A percentile compares a stretch with the other conserved stretches of the same genome.
These are phyloP conservation scores for Mohoua ochrocephala DNA, from an alignment of 2,113 vertebrate species.

Conservation along the genomic window DNA sequence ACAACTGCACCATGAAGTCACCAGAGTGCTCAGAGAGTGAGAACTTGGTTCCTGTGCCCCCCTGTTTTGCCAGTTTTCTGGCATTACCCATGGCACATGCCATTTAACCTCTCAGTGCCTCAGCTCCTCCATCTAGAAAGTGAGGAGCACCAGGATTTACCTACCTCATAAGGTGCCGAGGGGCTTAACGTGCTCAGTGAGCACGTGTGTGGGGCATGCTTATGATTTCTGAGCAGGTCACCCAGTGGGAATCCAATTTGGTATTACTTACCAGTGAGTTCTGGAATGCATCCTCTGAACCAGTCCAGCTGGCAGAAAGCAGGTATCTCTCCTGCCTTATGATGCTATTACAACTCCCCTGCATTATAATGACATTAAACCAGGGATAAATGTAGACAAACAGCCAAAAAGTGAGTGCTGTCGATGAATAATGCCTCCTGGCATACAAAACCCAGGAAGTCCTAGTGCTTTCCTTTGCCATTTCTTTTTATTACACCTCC, in stretches of 20 bases:
- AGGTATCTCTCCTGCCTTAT: not conserved
- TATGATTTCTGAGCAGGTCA: not conserved
- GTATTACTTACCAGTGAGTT: not conserved
- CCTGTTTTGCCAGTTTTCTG: not conserved
- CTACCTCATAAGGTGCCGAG: not conserved
- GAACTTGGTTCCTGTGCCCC: not conserved
- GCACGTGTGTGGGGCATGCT: accelerated
- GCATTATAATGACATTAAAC: not conserved
- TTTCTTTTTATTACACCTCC: not conserved
- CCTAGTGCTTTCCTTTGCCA: not conserved
- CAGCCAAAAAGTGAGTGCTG: not conserved
- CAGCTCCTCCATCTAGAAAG: not conserved
- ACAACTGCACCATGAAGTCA: not conserved
- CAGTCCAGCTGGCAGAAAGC: not conserved
- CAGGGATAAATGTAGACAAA: not conserved
- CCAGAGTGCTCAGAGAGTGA: not conserved
- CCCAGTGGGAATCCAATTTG: not conserved
- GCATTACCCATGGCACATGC: not conserved
- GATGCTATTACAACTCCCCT: not conserved
- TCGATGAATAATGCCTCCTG: not conserved
- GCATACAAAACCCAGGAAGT: not conserved
- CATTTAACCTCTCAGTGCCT: conserved; percentile 24
- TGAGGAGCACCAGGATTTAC: not conserved
- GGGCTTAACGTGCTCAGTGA: not conserved
- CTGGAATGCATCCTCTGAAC: not conserved